Evolutionary conservation across 2,797 vertebrate species (phyloP).

Genomic region (Labeo calbasu): DNA sequence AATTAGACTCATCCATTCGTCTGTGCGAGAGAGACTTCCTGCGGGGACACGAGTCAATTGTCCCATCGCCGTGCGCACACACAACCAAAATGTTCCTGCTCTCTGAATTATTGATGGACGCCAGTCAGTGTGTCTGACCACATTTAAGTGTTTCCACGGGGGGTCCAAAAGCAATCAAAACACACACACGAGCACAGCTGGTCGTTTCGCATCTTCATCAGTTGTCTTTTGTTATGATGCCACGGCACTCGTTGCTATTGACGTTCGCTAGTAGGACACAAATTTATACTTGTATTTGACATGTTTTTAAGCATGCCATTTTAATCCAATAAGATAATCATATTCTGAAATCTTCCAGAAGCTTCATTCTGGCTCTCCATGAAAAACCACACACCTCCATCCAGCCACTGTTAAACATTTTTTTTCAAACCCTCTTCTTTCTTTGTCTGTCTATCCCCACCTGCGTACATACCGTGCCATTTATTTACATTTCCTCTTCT

Average conservation of each 20-base stretch:
- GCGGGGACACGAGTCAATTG: conserved; percentile 64
- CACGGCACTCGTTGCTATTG: background rate
- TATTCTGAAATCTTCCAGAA: conserved; percentile 30
- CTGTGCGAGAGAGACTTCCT: conserved; percentile 64
- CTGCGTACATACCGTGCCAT: conserved; percentile 52
- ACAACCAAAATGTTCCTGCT: conserved; percentile 62
- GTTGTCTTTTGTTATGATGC: conserved; percentile 23
- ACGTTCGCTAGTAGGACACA: conserved; percentile 1
- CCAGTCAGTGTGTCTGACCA: conserved; percentile 73
- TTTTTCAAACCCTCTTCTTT: conserved; percentile 12
- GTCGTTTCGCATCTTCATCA: conserved; percentile 18
- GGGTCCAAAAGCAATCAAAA: conserved; percentile 56
- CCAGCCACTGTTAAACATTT: background rate
- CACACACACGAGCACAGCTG: conserved; percentile 39
- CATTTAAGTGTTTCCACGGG: conserved; percentile 71
- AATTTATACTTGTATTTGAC: conserved; percentile 29
- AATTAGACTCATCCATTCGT: conserved; percentile 74
- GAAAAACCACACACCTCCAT: conserved; percentile 37
- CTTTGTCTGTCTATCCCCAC: conserved; percentile 68
- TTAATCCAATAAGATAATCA: conserved; percentile 17
- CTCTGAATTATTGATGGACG: conserved; percentile 80
- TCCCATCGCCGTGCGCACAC: conserved; percentile 57
- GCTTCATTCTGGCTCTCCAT: conserved; percentile 50
- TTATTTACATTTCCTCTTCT: conserved; percentile 54
- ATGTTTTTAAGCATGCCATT: background rate